Base-by-base conservation (phyloP, 2,888 invertebrate genomes). In the Athalia cordata region DNA sequence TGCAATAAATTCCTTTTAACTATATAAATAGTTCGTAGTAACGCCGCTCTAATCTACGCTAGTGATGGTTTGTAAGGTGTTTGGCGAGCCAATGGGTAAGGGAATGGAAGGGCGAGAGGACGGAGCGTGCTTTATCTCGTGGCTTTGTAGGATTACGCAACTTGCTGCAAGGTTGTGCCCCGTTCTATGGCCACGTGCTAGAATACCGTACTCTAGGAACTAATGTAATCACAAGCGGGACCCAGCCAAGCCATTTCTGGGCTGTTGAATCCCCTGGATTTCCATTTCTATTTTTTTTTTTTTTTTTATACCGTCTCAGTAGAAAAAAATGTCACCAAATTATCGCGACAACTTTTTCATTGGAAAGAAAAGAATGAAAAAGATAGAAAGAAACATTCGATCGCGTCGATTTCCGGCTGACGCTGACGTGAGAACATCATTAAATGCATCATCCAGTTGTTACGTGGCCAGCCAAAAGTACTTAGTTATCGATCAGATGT, bases 71-170 rank as follows among this genome's bases (percentile, higher is more conserved):
- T 29, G 29, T 29, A 29, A 29, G 29, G 29, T 29, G 29, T 29
- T 29, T 29, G 77, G 78, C 78, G 68, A 79, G 79, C 64, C 77
- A 70, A 79, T 70, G 80, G 77, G 72, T 72, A 80, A 72, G 78
- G 57, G 74, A 80, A 79, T 74, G 78, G 3, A 50, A 67, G 66
- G 0, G 29, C 47, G 49, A 4, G 13, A 57, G 76, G 52, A 29
- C 3, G 15, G 29, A 29, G 65, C 55, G 78, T 59, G 80, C 79
- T 79, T 81, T 80, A 79, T 81, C 79, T 62, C 13, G 62, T 15
- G 59, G n/a, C 75, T 49, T 74, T 50, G 65, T 59, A 59, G 64
- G 57, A 29, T 78, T 79, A 80, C 79, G 79, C 81, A 80, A 79
- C 78, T 66, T 77, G 61, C 72, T 43, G 72, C 72, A 72, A 72